Base-by-base conservation (phyloP, 2,113 vertebrate species). In the Laterallus jamaicensis region DNA sequence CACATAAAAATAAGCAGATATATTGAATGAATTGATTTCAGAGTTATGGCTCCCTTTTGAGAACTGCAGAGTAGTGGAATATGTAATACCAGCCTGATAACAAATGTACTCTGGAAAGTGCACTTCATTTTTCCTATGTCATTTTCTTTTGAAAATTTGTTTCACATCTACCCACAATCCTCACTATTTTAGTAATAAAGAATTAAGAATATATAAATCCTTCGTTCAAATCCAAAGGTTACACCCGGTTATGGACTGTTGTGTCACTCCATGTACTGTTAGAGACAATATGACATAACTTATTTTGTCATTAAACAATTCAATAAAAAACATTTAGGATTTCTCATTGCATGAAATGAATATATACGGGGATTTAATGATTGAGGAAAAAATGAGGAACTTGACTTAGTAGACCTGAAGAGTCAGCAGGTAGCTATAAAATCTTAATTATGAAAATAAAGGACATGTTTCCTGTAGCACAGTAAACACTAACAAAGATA, bases 381-480 rank as follows among this genome's bases (percentile, higher is more conserved):
- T 83, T 78, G 71, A 37, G 6, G 29, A 15, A 60, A 66, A 94
- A 77, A 44, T 63, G 44, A 28, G 22, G 37, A 31, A 71, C 85
- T 90, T 68, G 68, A 21, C 9, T 28, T 87, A 32, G 12, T 31
- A 88, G 28, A 42, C 37, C 42, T 50, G 5, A 42, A 82, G n/a
- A 60, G 31, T 66, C 82, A 31, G 6, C 71, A 37, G 44, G 40
- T 85, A 92, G 10, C 66, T 44, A 71, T 66, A 83, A 85, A 93
- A 75, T 62, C 82, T 90, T 88, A 86, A 86, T 91, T 73, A 93
- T 28, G 66, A 92, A 58, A 84, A 64, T 66, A 52, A 58, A 82
- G 70, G 76, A 83, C 37, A 84, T 19, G 56, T 88, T 88, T 91
- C 66, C 56, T 66, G 15, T 9, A 87, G 31, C 69, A 77, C 12